Evolutionary conservation across 1,140 invertebrate species (phyloP), one percentile per base, ranked within the genome.

Genomic region (Prorops nasuta): DNA sequence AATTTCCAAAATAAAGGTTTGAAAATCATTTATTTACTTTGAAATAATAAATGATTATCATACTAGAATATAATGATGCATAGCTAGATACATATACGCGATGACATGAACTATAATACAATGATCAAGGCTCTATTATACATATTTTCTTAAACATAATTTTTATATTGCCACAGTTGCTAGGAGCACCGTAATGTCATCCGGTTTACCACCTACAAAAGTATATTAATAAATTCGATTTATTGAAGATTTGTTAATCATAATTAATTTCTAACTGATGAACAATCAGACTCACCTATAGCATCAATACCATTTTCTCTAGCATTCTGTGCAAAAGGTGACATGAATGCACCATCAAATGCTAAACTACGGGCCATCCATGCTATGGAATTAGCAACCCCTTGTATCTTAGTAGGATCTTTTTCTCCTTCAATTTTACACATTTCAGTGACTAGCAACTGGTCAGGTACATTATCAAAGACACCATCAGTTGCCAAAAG

Each of bases 401-500:
- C 86, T 78, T 97, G 94, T 52, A 98, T 79, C 56, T 84, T 81
- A 35, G 82, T 80, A 34, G 87, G 83, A 77, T 91, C 86, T 20
- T 80, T 78, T 63, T 86, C 86, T 4, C 87, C 87, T 65, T 86
- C 82, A 44, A 84, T 69, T 75, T 86, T 86, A 24, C 80, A 74
- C 71, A 95, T 83, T 78, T 93, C 89, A 12, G 87, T 84, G 44
- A 94, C 76, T 62, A 98, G 84, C 64, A 96, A 81, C 50, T 87
- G 85, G 62, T 96, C 92, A 49, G 92, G 94, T 60, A 98, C 86
- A 80, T 98, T 98, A 78, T 98, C 96, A 79, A 98, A 98, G 16
- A 98, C 91, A 36, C 96, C 96, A 79, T 98, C 96, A 2, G 95
- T 98, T 24, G 94, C 96, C 28, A 98, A 82, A 20, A 98, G 80